Base-by-base conservation (phyloP, 2,113 vertebrate species). In the Neomonachus schauinslandi region DNA sequence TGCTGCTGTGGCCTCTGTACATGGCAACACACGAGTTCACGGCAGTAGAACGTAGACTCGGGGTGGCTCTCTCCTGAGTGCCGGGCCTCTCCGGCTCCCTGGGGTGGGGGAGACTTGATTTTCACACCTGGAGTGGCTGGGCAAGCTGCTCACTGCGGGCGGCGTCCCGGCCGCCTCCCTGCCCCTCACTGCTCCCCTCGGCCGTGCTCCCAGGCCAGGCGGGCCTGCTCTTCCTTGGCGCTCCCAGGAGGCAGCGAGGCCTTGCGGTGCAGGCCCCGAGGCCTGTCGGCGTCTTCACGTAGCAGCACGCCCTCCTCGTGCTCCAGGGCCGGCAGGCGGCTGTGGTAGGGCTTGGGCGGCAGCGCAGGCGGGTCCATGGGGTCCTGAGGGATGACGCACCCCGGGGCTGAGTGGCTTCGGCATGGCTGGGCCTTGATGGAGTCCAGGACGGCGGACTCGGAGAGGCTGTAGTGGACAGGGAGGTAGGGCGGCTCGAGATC, bases 401-500 rank as follows among this genome's bases (percentile, higher is more conserved):
- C 99, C 0, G 99, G 99, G 97, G 99, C 99, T 0, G 99, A 99
- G 97, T 99, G 99, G 99, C 99, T 99, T 98, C 99, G 99, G 98
- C 99, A 99, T 84, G 99, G 99, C 98, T 99, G 99, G 95, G 99
- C 98, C 87, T 99, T 99, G 96, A 99, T 99, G 0, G 99, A 99
- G 98, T 99, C 99, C 89, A 99, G 98, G 76, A 99, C 99, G 76
- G 99, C 99, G 18, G 99, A 99, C 97, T 99, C 99, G 26, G 99
- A 99, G 91, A 99, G 99, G 88, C 99, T 99, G 96, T 99, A 99
- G 99, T 99, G 99, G 97, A 99, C 99, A 91, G 99, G 99, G 98
- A 99, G 99, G 99, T 99, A 99, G 97, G 99, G 99, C 0, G 99
- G 99, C 98, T 99, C 98, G 91, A 99, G 98, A 96, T 99, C 99